Evolutionary conservation across 1,140 invertebrate genomes (phyloP).

Genomic region (Drosophila lacertosa): DNA sequence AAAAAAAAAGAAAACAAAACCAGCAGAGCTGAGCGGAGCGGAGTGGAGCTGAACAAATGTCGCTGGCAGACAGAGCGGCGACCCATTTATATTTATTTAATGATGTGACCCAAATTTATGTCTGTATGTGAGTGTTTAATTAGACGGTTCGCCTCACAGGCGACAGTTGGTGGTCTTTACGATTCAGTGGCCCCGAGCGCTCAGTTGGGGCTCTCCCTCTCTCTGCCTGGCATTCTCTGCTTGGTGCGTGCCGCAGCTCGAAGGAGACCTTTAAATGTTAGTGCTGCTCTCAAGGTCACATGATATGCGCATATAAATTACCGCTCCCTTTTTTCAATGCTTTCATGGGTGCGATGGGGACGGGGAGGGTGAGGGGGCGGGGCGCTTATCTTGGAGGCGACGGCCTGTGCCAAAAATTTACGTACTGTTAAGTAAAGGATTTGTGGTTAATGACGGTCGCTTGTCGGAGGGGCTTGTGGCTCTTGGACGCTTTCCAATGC

Average conservation of each 20-base stretch:
- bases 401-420: constrained; percentile 71
- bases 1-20: constrained; percentile 33
- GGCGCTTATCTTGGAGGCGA: constrained; percentile 64
- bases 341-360: background rate
- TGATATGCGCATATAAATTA: constrained; percentile 74
- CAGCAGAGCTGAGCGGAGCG: background rate
- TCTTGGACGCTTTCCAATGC: constrained; percentile 34
- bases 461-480: constrained; percentile 17
- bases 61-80: constrained; percentile 41
- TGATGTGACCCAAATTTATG: constrained; percentile 82
- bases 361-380: background rate
- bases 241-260: constrained; percentile 7
- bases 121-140: constrained; percentile 80
- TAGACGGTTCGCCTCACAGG: constrained; percentile 60
- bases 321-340: constrained; percentile 31
- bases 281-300: constrained; percentile 70
- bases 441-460: constrained; percentile 80
- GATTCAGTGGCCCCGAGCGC: constrained; percentile 44
- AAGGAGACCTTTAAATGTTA: constrained; percentile 40
- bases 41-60: constrained; percentile 4
- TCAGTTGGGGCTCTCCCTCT: background rate
- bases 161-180: constrained; percentile 70
- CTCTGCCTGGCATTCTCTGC: background rate
- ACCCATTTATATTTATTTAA: constrained; percentile 82
- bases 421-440: constrained; percentile 82